Evolutionary conservation across 2,888 invertebrate species (phyloP), one percentile per base, ranked within the genome.

Genomic region (Pyrocoelia pectoralis): DNA sequence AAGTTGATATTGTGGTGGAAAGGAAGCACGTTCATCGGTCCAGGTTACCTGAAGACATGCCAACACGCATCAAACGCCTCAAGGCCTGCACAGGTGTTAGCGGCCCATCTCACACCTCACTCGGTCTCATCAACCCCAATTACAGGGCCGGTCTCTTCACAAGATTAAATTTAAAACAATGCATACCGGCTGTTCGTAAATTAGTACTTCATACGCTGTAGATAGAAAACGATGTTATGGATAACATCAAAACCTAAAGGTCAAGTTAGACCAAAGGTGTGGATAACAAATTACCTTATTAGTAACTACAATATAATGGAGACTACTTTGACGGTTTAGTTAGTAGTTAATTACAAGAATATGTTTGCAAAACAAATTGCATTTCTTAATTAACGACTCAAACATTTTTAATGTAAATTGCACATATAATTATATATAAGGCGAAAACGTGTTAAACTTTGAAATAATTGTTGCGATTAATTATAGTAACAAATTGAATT

Each of bases 141-240:
- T 79, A 79, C 79, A 80, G 78, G 78, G 78, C 79, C 77, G 79
- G 77, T 76, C 75, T 79, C 78, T 77, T 77, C 79, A 76, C 75
- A 77, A 79, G 79, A 80, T 80, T 80, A 79, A 79, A 79, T 80
- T 80, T 77, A 77, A 79, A 79, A 80, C 79, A 80, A 80, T 78
- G 76, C 79, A 73, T 77, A 76, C 75, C 75, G 74, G 77, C 76
- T 76, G 74, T 73, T 73, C 74, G 68, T 76, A 76, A 77, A 76
- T 73, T 73, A 73, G 67, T 72, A 70, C 67, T 69, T 66, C 66
- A 65, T 69, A 69, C 68, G 68, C 68, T 67, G 67, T 62, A 69
- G 69, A 66, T 64, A 65, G 62, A 67, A 67, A 61, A 41, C 43
- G 41, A 49, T 54, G 54, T 14, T 41, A 41, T 19, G 52, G 56